These are phyloP conservation scores for Lepilemur ruficaudatus DNA, from an alignment of 2,797 vertebrate genomes.

Conservation along the genomic window DNA sequence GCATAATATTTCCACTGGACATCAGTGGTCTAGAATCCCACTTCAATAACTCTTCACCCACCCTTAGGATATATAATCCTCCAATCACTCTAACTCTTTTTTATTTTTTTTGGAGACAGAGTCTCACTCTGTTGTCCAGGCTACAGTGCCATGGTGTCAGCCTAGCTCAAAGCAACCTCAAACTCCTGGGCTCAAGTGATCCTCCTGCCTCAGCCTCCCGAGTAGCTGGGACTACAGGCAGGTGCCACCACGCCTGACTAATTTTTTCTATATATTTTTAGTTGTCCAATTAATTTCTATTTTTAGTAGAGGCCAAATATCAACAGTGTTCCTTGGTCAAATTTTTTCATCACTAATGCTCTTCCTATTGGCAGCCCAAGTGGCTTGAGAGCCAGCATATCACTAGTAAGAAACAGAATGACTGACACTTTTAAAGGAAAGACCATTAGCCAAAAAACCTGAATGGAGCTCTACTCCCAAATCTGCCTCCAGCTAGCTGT, in stretches of 20 bases:
- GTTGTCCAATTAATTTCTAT: too few species aligned
- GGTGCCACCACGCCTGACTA: too few species aligned
- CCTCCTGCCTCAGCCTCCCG: too few species aligned
- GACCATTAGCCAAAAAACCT: background rate
- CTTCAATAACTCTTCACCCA: background rate
- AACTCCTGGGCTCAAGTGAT: too few species aligned
- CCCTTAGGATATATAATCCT: too few species aligned
- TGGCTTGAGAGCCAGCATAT: background rate
- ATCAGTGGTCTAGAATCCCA: background rate
- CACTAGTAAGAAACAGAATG: background rate
- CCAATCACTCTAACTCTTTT: too few species aligned
- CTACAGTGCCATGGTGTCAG: too few species aligned
- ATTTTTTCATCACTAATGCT: background rate
- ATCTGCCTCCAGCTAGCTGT: background rate
- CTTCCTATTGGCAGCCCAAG: background rate
- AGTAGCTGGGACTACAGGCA: too few species aligned
- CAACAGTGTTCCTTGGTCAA: background rate
- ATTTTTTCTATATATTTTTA: too few species aligned
- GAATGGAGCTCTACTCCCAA: background rate
- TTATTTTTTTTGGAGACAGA: too few species aligned
- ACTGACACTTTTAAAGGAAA: background rate
- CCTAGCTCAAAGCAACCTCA: too few species aligned
- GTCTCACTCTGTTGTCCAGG: too few species aligned
- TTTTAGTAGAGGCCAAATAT: background rate
- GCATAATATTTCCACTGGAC: background rate